phyloP scores from a whole-genome alignment of 1,140 invertebrate species.

The Cherax destructor region DNA sequence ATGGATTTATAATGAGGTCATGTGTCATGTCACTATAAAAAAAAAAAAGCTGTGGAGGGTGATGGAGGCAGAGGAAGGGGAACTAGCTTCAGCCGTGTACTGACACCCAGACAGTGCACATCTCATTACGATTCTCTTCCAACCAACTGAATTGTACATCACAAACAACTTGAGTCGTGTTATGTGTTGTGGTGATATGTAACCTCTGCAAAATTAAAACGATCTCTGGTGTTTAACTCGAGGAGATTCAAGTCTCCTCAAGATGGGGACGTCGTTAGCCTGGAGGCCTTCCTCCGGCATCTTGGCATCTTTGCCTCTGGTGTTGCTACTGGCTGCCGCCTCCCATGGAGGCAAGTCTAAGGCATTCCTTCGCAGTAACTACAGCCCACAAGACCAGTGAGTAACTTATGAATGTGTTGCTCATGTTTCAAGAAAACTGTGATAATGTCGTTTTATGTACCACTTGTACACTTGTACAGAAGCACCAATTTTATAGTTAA shows the following conservation, averaged over 20 bases:
- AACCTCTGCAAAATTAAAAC: not conserved
- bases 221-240: not conserved
- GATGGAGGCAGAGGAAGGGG: not conserved
- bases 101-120: not conserved
- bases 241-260: not conserved
- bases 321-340: not conserved
- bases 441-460: too few relatives aligned
- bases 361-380: conserved; percentile 7
- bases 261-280: not conserved
- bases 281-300: not conserved
- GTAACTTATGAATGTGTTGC: not conserved
- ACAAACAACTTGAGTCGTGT: not conserved
- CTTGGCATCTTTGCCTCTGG: not conserved
- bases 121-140: not conserved
- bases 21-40: not conserved
- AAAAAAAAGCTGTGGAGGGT: not conserved
- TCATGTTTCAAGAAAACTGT: too few relatives aligned
- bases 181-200: not conserved
- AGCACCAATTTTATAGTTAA: too few relatives aligned
- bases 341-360: conserved; percentile 13
- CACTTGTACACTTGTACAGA: too few relatives aligned
- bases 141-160: not conserved
- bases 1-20: not conserved
- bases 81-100: not conserved
- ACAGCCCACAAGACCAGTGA: conserved; percentile 31